A percentile compares a stretch with the other conserved stretches of the same genome.
Conservation (phyloP, 2,113 vertebrate genomes). For the Muntiacus reevesi region DNA sequence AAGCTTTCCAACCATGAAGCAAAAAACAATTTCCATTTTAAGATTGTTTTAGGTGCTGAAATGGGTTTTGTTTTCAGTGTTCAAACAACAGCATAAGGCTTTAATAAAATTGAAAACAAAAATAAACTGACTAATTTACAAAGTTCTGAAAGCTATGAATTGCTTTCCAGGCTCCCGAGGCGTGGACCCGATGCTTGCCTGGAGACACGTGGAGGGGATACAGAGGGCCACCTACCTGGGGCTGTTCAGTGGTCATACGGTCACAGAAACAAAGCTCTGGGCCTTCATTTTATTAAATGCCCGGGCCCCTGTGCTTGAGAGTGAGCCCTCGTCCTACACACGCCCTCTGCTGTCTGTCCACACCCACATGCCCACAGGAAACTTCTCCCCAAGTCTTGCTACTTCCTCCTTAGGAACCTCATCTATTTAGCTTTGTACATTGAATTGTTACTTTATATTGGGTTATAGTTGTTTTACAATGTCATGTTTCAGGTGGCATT, state of each 20-base stretch:
- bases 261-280: background rate
- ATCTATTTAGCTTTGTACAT: background rate
- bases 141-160: background rate
- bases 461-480: background rate
- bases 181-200: fast-evolving
- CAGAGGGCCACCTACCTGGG: fast-evolving
- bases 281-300: background rate
- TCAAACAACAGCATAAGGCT: background rate
- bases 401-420: background rate
- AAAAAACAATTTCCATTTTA: background rate
- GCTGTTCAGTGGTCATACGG: fast-evolving
- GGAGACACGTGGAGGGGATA: fast-evolving
- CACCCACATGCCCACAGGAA: fast-evolving
- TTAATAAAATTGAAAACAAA: background rate
- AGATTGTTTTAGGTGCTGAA: background rate
- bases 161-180: background rate
- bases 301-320: fast-evolving
- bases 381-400: background rate
- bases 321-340: fast-evolving
- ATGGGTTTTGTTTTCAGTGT: background rate
- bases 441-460: background rate
- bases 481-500: background rate
- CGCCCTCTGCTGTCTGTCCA: fast-evolving
- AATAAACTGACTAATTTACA: background rate
- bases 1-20: background rate